A percentile compares a stretch with the other conserved stretches of the same genome.
phyloP scores from a whole-genome alignment of 2,113 vertebrate species.

The Spea bombifrons region DNA sequence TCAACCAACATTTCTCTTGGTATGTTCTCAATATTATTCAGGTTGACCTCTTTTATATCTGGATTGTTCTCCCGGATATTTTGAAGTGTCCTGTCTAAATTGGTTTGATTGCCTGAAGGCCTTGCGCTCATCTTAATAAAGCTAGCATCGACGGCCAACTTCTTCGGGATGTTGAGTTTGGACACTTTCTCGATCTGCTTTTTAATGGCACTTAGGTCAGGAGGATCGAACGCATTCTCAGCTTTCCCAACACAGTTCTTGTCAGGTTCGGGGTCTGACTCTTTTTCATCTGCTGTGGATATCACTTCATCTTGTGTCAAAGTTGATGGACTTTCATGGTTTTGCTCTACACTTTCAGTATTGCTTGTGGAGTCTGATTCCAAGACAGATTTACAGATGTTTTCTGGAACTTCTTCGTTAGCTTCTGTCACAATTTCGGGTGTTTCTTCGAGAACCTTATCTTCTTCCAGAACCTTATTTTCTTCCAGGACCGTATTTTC shows the following conservation, averaged over 20 bases:
- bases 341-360: neutral
- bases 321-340: neutral
- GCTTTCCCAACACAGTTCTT: neutral
- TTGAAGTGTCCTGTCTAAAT: slow-evolving; percentile 84
- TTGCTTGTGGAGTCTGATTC: neutral
- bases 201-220: slow-evolving; percentile 52
- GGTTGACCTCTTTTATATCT: slow-evolving; percentile 83
- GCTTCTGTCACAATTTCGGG: neutral
- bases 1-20: slow-evolving; percentile 92
- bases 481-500: slow-evolving; percentile 7
- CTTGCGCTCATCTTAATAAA: slow-evolving; percentile 87
- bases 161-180: slow-evolving; percentile 84
- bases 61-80: slow-evolving; percentile 83
- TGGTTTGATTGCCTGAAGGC: slow-evolving; percentile 93
- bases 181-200: slow-evolving; percentile 72
- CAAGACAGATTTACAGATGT: neutral
- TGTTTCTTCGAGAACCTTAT: neutral
- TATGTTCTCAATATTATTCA: slow-evolving; percentile 98
- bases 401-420: neutral
- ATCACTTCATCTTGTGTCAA: slow-evolving; percentile 20
- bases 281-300: slow-evolving; percentile 18
- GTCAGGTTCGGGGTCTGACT: slow-evolving; percentile 33
- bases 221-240: slow-evolving; percentile 27
- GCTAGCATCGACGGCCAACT: slow-evolving; percentile 76
- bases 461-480: slow-evolving; percentile 34